Base-by-base conservation (phyloP, 2,888 invertebrate species). In the Orthonychiurus folsomi region DNA sequence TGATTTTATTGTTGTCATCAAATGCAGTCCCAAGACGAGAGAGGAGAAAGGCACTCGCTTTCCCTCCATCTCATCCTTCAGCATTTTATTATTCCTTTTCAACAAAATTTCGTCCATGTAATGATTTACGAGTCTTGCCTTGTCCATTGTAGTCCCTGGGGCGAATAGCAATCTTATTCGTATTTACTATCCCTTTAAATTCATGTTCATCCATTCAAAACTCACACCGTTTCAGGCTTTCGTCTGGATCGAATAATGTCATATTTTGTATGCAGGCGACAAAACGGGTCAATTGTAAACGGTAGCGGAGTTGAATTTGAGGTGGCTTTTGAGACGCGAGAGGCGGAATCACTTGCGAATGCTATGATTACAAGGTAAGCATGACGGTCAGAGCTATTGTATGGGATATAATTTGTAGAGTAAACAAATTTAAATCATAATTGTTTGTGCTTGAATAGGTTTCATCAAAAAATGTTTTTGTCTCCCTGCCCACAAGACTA, bases 401-500 rank as follows among this genome's bases (percentile, higher is more conserved):
- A n/a, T n/a, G n/a, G n/a, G n/a, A n/a, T n/a, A n/a, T n/a, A n/a
- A n/a, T n/a, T n/a, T n/a, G n/a, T n/a, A n/a, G n/a, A n/a, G n/a
- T n/a, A n/a, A n/a, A n/a, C n/a, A n/a, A n/a, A n/a, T n/a, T 37
- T 37, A 37, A 37, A 37, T 37, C 15, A 9, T 37, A 15, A 5
- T 15, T 37, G 15, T 9, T 37, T 37, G 5, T 37, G 5, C 5
- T 37, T 37, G n/a, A n/a, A 37, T 15, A 37, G 37, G 37, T 37
- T 37, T 37, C 37, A 9, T 5, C 37, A 15, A 9, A 5, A 15
- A 37, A 9, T 61, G 5, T 64, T 37, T 37, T 37, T 61, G 59
- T 67, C 65, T 20, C 62, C 69, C 23, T 71, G 71, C 47, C 62
- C 67, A 1, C 63, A 66, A 25, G 56, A 65, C 20, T 61, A 61